Conservation (phyloP, 2,797 vertebrate genomes). For the Sebastes minor region DNA sequence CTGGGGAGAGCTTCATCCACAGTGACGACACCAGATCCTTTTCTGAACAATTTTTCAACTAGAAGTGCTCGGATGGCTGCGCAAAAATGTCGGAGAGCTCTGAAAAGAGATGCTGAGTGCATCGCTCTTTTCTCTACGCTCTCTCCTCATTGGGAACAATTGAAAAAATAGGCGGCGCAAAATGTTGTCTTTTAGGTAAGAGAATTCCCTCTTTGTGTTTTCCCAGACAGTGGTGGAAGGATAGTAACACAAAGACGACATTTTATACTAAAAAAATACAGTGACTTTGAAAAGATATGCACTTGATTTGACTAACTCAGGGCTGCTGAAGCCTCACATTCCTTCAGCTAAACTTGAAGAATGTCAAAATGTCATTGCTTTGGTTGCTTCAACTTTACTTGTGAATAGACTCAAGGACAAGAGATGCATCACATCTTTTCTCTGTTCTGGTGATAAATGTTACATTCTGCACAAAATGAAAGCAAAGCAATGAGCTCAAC, state of each 20-base stretch:
- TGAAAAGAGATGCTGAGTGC: background rate
- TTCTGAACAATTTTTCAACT: background rate
- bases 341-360: background rate
- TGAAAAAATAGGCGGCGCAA: too few relatives aligned
- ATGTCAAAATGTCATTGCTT: background rate
- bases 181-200: background rate
- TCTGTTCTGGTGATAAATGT: background rate
- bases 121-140: background rate
- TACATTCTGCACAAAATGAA: conserved; percentile 1
- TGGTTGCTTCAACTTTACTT: background rate
- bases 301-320: background rate
- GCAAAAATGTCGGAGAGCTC: background rate
- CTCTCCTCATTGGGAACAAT: too few relatives aligned
- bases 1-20: too few relatives aligned
- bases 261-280: background rate
- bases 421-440: background rate
- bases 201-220: background rate
- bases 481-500: conserved; percentile 3
- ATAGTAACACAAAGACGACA: background rate
- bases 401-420: background rate
- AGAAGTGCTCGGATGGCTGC: background rate
- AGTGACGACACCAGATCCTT: too few relatives aligned
- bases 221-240: background rate
- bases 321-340: background rate
- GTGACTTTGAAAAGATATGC: background rate